A percentile compares a stretch with the other conserved stretches of the same genome.
Evolutionary conservation across 2,888 invertebrate species (phyloP).

Genomic region (Muscina levida): DNA sequence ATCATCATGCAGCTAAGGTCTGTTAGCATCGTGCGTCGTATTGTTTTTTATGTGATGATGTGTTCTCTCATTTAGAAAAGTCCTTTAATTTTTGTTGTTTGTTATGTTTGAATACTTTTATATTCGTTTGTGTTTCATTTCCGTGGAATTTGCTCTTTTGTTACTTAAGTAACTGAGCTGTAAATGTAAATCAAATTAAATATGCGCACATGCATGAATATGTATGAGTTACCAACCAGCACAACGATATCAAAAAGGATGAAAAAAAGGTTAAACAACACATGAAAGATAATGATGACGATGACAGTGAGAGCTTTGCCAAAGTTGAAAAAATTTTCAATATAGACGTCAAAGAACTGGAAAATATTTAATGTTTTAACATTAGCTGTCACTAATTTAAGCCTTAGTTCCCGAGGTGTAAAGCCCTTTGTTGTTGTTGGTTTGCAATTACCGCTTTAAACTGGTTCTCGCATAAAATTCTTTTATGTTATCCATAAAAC

Average conservation of each 20-base stretch:
- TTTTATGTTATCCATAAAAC: background rate
- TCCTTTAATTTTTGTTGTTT: conserved; percentile 24
- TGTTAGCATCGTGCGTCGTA: no score
- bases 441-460: background rate
- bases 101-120: no score
- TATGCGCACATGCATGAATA: conserved; percentile 52
- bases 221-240: background rate
- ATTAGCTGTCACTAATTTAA: no score
- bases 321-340: no score
- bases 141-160: background rate
- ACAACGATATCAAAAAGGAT: background rate
- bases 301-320: no score
- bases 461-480: background rate
- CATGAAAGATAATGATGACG: no score
- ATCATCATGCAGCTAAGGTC: no score
- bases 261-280: no score
- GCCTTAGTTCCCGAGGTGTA: background rate
- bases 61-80: conserved; percentile 16
- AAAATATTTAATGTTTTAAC: no score
- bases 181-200: conserved; percentile 58
- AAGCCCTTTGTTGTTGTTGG: background rate
- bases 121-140: conserved; percentile 10
- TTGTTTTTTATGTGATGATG: no score
- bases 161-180: conserved; percentile 19
- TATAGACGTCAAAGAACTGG: no score